Evolutionary conservation across 2,113 vertebrate species (phyloP).

Genomic region (Lophotis ruficrista): DNA sequence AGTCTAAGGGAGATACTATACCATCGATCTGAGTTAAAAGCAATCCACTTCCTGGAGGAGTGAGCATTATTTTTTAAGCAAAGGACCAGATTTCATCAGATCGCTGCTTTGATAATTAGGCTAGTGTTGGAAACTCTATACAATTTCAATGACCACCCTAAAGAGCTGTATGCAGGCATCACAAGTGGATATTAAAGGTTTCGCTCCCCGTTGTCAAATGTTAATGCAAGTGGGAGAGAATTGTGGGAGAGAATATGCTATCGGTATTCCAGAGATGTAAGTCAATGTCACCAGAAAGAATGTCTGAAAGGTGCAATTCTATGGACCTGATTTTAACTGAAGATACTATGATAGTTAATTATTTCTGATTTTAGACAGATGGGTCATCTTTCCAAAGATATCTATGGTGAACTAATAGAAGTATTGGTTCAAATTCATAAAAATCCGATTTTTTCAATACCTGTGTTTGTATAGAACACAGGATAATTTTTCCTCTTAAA

Average conservation of each 20-base stretch:
- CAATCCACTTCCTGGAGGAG: background rate
- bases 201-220: background rate
- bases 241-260: background rate
- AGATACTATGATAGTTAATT: background rate
- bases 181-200: background rate
- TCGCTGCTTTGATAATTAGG: background rate
- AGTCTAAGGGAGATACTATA: background rate
- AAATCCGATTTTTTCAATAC: background rate
- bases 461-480: background rate
- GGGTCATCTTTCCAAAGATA: background rate
- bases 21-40: background rate
- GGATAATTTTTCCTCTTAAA: background rate
- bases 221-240: background rate
- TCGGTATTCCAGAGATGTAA: background rate
- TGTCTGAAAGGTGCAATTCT: background rate
- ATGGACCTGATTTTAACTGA: background rate
- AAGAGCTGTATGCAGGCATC: background rate
- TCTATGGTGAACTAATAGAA: background rate
- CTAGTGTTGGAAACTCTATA: background rate
- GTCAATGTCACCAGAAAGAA: background rate
- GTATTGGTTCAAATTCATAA: background rate
- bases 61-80: background rate
- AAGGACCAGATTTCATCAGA: background rate
- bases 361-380: background rate
- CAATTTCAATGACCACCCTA: background rate